Evolutionary conservation across 1,140 invertebrate species (phyloP), one percentile per base, ranked within the genome.

Genomic region (Mycetomoellerius zeteki): DNA sequence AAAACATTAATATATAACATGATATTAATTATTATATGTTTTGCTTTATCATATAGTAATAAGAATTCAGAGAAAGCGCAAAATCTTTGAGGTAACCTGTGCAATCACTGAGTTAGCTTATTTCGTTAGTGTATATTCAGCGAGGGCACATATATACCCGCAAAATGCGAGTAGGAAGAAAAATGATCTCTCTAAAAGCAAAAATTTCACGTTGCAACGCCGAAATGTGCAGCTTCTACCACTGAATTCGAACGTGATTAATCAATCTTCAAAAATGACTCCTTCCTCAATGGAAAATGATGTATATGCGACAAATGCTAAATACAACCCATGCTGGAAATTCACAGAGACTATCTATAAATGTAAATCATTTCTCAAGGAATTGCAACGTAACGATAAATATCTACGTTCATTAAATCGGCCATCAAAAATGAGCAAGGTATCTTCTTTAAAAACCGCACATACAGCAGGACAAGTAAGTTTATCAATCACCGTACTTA

Each of bases 351-450:
- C 60, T 5, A 43, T 90, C n/a, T 67, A 60, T 24, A 82, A 86
- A 19, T 90, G 86, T 24, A 88, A 88, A 77, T 76, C 52, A n/a
- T 88, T 85, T 58, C 62, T 90, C 10, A 76, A 76, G 3, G 50
- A 90, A 19, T 33, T 90, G n/a, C 27, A 88, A n/a, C 37, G 24
- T 19, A 90, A 87, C 7, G 69, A 90, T 12, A 90, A 90, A 37
- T 37, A 43, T 33, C 54, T 88, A 3, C 80, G 56, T 62, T 27
- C 78, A 6, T 43, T 58, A 2, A 71, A 50, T 21, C 73, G 43
- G 2, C 81, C 88, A 4, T 60, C 81, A 1, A 43, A 75, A 24
- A 75, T n/a, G 3, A 90, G 56, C 2, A n/a, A 78, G 12, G 30
- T 16, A 16, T 81, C 60, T 0, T 72, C 75, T 24, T 21, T 60